These are phyloP conservation scores for Hirtodrosophila trivittata DNA, from an alignment of 2,888 invertebrate species.

Conservation along the genomic window DNA sequence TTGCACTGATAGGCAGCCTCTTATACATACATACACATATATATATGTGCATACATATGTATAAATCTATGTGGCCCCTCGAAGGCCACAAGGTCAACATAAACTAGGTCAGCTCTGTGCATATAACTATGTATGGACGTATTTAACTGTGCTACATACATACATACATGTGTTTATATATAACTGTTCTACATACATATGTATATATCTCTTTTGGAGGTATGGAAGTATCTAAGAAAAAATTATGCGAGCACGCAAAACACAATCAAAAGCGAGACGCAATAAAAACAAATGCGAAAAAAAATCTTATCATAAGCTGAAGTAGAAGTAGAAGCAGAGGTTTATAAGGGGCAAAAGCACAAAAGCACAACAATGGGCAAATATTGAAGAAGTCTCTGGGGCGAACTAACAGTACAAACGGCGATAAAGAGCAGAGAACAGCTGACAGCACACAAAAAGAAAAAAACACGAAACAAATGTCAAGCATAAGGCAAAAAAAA, in stretches of 20 bases:
- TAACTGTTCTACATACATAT: conserved; percentile 1
- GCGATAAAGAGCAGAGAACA: conserved; percentile 54
- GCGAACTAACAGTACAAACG: conserved; percentile 40
- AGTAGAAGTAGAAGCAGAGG: neutral
- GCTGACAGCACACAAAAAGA: conserved; percentile 53
- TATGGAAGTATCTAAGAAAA: conserved; percentile 24
- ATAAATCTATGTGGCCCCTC: conserved; percentile 23
- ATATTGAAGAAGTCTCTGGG: conserved; percentile 33
- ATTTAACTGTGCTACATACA: neutral
- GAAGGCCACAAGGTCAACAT: conserved; percentile 72
- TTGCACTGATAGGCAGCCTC: conserved; percentile 18
- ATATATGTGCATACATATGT: conserved; percentile 4
- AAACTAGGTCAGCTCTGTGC: conserved; percentile 71
- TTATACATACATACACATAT: conserved; percentile 3
- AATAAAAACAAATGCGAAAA: conserved; percentile 41
- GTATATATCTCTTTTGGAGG: conserved; percentile 17
- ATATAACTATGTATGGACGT: conserved; percentile 43
- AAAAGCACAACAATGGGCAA: conserved; percentile 26
- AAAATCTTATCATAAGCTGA: conserved; percentile 42
- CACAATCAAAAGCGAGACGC: conserved; percentile 48
- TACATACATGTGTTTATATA: neutral
- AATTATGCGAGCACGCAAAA: conserved; percentile 37
- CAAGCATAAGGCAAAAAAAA: conserved; percentile 21
- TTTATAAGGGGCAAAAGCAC: neutral
- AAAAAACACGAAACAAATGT: conserved; percentile 13